These are phyloP conservation scores for Martes martes DNA, from an alignment of 2,113 vertebrate species.

Conservation along the genomic window DNA sequence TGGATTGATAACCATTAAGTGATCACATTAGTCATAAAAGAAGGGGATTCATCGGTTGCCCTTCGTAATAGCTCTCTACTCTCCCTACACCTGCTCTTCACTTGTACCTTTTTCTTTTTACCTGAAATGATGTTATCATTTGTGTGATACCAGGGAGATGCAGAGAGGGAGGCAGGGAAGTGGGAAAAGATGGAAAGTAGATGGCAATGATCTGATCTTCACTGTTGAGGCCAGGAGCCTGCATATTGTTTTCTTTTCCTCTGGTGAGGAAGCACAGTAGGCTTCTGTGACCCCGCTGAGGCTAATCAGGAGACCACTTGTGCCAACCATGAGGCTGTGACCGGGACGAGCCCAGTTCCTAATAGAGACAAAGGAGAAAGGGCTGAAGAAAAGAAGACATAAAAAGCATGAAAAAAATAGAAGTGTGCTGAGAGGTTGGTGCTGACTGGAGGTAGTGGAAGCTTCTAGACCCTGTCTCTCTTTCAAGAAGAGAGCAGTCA, in stretches of 20 bases:
- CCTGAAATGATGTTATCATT: not conserved
- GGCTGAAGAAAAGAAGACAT: not conserved
- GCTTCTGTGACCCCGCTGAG: accelerated
- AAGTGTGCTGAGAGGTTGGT: not conserved
- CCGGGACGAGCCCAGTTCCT: not conserved
- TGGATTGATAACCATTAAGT: not conserved
- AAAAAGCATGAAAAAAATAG: not conserved
- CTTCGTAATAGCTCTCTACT: not conserved
- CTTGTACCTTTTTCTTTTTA: not conserved
- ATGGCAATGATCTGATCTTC: not conserved
- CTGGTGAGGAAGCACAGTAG: not conserved
- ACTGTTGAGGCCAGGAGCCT: not conserved
- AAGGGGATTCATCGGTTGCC: not conserved
- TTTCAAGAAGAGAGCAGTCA: not conserved
- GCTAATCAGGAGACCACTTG: not conserved
- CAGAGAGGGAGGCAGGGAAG: not conserved
- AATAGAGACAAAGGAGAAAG: not conserved
- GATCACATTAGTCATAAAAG: not conserved
- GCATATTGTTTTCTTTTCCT: not conserved
- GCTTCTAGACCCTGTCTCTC: not conserved
- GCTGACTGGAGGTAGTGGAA: not conserved
- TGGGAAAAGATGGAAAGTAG: not conserved
- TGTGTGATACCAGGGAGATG: not conserved
- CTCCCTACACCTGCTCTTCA: not conserved
- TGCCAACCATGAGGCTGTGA: not conserved